Conservation (phyloP, 2,797 vertebrate genomes). For the Oreochromis grahami region DNA sequence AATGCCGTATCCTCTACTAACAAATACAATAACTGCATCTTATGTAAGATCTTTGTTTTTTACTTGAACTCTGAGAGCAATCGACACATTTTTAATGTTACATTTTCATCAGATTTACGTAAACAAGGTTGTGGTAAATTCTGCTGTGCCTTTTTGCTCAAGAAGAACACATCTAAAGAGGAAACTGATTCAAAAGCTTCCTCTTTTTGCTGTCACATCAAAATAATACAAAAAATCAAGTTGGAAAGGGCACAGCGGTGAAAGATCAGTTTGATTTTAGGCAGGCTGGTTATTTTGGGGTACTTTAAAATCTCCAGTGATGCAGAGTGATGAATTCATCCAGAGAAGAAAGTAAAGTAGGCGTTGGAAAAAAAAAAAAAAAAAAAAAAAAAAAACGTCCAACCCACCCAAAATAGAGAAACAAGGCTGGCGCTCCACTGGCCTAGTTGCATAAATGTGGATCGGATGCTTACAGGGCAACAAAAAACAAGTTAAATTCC, state of each 20-base stretch:
- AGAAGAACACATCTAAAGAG: background rate
- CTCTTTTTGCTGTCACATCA: background rate
- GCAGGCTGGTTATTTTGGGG: background rate
- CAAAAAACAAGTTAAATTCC: background rate
- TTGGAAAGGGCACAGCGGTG: background rate
- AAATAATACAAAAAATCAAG: background rate
- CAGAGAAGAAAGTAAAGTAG: background rate
- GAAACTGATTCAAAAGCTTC: background rate
- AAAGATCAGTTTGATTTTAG: background rate
- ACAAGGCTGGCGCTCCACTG: slow-evolving; percentile 14
- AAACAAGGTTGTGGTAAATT: background rate
- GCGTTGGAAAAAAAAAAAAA: background rate
- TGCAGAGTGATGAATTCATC: background rate
- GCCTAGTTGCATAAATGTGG: slow-evolving; percentile 40
- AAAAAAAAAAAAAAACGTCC: background rate
- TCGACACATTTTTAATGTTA: background rate
- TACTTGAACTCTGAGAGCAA: background rate
- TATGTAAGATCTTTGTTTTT: background rate
- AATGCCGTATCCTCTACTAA: background rate
- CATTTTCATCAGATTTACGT: background rate
- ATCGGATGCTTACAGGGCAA: background rate
- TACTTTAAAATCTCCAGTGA: background rate
- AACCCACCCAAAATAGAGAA: slow-evolving; percentile 27
- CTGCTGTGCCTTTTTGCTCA: background rate
- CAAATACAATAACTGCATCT: background rate